Evolutionary conservation across 2,113 vertebrate genomes (phyloP).

Genomic region (Gallinago media): DNA sequence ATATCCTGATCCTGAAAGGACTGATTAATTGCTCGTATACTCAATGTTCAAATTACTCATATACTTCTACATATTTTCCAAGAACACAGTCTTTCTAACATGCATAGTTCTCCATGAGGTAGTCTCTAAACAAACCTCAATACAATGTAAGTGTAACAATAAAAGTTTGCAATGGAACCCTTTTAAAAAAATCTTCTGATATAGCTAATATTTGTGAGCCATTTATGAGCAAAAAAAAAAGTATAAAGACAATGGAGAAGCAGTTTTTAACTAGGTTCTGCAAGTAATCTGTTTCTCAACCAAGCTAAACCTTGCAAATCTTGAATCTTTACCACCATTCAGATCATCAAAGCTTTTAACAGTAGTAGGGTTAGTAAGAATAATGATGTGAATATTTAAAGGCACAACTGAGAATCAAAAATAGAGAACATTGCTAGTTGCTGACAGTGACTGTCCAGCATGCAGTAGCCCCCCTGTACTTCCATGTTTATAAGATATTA

Average conservation of each 20-base stretch:
- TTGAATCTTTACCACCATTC: neutral
- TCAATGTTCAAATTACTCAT: neutral
- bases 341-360: neutral
- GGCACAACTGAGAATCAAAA: neutral
- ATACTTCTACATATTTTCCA: neutral
- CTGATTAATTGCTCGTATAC: neutral
- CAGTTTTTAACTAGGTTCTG: neutral
- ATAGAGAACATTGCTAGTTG: neutral
- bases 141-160: neutral
- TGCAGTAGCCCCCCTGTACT: neutral
- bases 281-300: neutral
- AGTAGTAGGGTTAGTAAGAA: neutral
- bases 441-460: neutral
- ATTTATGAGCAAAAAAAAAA: neutral
- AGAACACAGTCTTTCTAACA: neutral
- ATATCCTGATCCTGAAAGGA: neutral
- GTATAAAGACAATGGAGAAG: neutral
- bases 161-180: neutral
- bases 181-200: neutral
- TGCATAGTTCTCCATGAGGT: neutral
- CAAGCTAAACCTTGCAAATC: neutral
- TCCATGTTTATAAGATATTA: conserved; percentile 5
- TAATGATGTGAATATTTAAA: neutral
- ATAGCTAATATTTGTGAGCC: neutral
- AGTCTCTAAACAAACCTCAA: neutral